These are phyloP conservation scores for human DNA, from an alignment of 2,113 vertebrate genomes.

Conservation along the genomic window GRCh38 chr3:73717501-73718000, in stretches of 20 bases:
- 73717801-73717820: background rate
- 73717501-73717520: no score
- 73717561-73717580: background rate
- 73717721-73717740: background rate
- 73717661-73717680: background rate
- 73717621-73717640: background rate
- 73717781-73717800: background rate
- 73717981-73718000: background rate
- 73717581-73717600: background rate
- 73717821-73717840: background rate
- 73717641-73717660: background rate
- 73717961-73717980: background rate
- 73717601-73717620: background rate
- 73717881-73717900: background rate
- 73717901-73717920: background rate
- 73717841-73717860: background rate
- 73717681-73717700: background rate
- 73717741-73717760: background rate
- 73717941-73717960: background rate
- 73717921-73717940: background rate
- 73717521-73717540: background rate
- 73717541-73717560: background rate
- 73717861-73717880: background rate
- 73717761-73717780: background rate
- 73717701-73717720: background rate